Conservation (phyloP, 2,888 invertebrate genomes). For the Cyclophora albipunctata region DNA sequence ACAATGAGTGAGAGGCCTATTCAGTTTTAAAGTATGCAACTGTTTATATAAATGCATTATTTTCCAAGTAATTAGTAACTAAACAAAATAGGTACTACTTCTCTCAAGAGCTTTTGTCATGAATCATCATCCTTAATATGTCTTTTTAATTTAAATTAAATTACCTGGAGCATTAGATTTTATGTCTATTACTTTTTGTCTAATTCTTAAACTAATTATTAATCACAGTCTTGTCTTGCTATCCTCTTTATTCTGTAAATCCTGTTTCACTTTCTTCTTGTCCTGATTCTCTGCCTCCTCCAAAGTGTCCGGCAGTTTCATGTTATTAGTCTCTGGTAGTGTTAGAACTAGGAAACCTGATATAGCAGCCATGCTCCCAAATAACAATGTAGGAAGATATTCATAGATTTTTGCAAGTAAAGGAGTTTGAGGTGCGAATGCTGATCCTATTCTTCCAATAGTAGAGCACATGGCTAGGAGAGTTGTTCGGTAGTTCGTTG, state of each 20-base stretch:
- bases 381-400: slow-evolving; percentile 74
- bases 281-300: slow-evolving; percentile 74
- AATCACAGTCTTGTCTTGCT: slow-evolving; percentile 6
- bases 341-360: slow-evolving; percentile 73
- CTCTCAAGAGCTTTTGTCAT: too few species aligned
- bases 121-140: too few species aligned
- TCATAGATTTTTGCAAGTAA: slow-evolving; percentile 63
- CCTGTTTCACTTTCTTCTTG: slow-evolving; percentile 29
- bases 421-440: slow-evolving; percentile 80
- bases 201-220: too few species aligned
- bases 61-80: too few species aligned
- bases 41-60: too few species aligned
- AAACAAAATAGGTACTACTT: too few species aligned
- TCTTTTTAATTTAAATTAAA: too few species aligned
- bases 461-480: slow-evolving; percentile 80
- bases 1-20: too few species aligned
- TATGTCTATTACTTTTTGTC: too few species aligned
- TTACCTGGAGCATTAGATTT: too few species aligned
- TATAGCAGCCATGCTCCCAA: slow-evolving; percentile 71
- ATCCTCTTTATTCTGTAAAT: neutral
- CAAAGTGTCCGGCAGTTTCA: slow-evolving; percentile 76
- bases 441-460: slow-evolving; percentile 79
- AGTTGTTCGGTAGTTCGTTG: slow-evolving; percentile 79
- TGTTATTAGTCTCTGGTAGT: slow-evolving; percentile 78
- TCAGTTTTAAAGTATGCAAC: too few species aligned